phyloP scores from a whole-genome alignment of 2,113 vertebrate species.

The Tetrao urogallus region DNA sequence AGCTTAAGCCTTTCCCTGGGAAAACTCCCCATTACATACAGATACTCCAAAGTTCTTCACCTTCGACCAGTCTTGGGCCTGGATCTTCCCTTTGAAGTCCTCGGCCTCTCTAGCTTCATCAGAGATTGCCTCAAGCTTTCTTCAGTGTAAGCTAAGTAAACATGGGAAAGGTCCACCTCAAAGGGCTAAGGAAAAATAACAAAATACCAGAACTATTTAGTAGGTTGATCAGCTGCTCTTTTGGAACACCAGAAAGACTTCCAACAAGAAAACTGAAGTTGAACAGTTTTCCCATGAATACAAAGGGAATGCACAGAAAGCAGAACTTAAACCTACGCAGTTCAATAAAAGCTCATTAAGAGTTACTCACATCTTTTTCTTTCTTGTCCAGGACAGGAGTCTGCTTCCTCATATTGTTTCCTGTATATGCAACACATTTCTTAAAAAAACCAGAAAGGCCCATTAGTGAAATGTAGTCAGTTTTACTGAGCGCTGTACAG shows the following conservation, averaged over 20 bases:
- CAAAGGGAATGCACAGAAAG: neutral
- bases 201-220: neutral
- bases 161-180: slow-evolving; percentile 95
- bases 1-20: neutral
- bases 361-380: slow-evolving; percentile 93
- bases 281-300: neutral
- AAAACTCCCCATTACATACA: neutral
- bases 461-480: neutral
- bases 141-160: slow-evolving; percentile 96
- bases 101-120: slow-evolving; percentile 94
- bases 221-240: neutral
- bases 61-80: slow-evolving; percentile 93
- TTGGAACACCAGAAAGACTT: neutral
- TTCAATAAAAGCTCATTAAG: neutral
- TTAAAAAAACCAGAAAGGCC: slow-evolving; percentile 68
- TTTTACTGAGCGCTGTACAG: neutral
- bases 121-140: slow-evolving; percentile 96
- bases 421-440: slow-evolving; percentile 99
- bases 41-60: slow-evolving; percentile 76
- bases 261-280: rapidly evolving
- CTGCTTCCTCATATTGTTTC: slow-evolving; percentile 99
- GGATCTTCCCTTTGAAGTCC: slow-evolving; percentile 92
- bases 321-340: neutral
- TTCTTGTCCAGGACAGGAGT: slow-evolving; percentile 95
- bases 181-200: slow-evolving; percentile 83